Evolutionary conservation across 2,113 vertebrate genomes (phyloP).

Genomic region (Delphinus delphis): DNA sequence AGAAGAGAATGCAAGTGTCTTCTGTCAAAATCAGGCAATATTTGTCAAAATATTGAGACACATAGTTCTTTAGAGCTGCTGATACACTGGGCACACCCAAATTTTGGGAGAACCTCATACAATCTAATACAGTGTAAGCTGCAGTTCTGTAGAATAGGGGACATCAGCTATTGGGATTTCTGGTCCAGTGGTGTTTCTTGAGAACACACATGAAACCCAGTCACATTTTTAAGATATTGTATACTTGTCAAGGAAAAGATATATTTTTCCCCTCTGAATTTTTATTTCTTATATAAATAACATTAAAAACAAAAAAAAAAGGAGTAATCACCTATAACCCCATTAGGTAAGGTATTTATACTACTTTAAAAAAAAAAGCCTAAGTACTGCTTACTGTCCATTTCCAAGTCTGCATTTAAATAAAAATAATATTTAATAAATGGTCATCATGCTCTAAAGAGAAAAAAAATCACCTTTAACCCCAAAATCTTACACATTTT

Average conservation of each 20-base stretch:
- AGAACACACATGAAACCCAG: background rate
- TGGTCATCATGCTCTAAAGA: no score
- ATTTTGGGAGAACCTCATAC: background rate
- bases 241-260: background rate
- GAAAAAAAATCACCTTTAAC: background rate
- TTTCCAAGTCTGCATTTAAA: no score
- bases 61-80: background rate
- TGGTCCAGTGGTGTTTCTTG: background rate
- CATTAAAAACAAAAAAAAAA: background rate
- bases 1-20: background rate
- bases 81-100: background rate
- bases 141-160: background rate
- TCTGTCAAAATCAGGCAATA: background rate
- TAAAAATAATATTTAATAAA: no score
- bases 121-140: background rate
- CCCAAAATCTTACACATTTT: background rate
- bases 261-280: background rate
- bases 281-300: slow-evolving; percentile 41
- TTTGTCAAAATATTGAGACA: background rate
- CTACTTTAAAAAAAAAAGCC: no score
- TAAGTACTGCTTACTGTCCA: no score
- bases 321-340: background rate
- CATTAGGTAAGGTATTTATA: background rate
- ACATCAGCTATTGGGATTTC: background rate
- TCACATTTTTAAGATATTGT: background rate